phyloP scores from a whole-genome alignment of 2,113 vertebrate genomes.

The Petaurus breviceps region DNA sequence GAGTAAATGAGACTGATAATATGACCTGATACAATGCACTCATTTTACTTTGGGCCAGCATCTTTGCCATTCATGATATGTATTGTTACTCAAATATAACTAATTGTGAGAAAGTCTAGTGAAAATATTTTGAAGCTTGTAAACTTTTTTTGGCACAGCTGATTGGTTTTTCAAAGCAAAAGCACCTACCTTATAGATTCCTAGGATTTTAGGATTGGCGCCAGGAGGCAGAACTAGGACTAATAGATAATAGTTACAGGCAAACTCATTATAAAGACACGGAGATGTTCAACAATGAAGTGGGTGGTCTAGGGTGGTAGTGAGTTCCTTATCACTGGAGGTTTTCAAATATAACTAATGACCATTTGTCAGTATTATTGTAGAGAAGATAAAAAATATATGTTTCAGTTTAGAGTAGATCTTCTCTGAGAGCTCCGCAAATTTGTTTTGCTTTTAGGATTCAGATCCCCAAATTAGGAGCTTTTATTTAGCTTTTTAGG shows the following conservation, averaged over 20 bases:
- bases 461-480: not conserved
- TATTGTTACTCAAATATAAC: not conserved
- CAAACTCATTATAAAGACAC: not conserved
- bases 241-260: not conserved
- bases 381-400: not conserved
- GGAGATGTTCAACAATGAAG: not conserved
- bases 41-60: not conserved
- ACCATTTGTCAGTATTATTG: not conserved
- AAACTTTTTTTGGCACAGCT: not conserved
- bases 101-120: constrained; percentile 27
- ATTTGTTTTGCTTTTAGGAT: not conserved
- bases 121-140: constrained; percentile 1
- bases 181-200: not conserved
- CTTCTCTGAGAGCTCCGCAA: not conserved
- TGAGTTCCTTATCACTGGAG: not conserved
- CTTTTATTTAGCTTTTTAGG: not conserved
- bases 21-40: not conserved
- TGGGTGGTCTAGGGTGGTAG: not conserved
- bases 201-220: not conserved
- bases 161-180: constrained; percentile 54
- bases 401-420: not conserved
- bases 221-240: not conserved
- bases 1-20: not conserved
- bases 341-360: not conserved
- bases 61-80: not conserved